phyloP scores from a whole-genome alignment of 1,140 invertebrate genomes.

The Magallana ariakensis region DNA sequence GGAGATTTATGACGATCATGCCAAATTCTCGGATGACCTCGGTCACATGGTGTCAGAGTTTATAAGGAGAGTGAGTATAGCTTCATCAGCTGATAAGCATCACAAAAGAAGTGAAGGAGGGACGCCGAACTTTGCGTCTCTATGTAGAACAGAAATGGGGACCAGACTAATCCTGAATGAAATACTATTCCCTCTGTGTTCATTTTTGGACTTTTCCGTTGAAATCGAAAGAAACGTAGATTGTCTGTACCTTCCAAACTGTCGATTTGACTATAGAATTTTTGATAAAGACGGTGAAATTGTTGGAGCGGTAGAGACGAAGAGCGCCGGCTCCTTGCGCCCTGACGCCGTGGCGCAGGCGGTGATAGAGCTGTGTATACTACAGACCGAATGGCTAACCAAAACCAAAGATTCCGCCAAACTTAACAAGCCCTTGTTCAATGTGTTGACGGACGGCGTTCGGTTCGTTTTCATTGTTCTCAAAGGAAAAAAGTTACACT shows the following conservation, averaged over 20 bases:
- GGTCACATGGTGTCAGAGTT: not conserved
- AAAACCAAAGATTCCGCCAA: not conserved
- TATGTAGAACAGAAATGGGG: not conserved
- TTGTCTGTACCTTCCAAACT: not conserved
- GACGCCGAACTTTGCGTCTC: not conserved
- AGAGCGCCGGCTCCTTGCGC: not conserved
- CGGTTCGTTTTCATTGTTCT: slow-evolving; percentile 19
- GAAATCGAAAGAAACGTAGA: slow-evolving; percentile 25
- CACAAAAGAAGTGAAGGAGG: not conserved
- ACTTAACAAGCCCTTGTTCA: not conserved
- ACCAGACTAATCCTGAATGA: slow-evolving; percentile 5
- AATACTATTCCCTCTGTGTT: slow-evolving; percentile 16
- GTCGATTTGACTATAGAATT: slow-evolving; percentile 30
- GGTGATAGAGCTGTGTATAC: not conserved
- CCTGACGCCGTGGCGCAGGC: not conserved
- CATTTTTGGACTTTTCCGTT: not conserved
- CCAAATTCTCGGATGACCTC: not conserved
- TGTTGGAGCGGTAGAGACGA: not conserved
- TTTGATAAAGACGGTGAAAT: not conserved
- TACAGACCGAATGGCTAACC: not conserved
- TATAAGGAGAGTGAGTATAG: not conserved
- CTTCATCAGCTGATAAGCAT: not conserved
- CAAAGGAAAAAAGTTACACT: slow-evolving; percentile 18
- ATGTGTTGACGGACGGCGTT: slow-evolving; percentile 30
- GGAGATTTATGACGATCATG: not conserved